Evolutionary conservation across 2,113 vertebrate species (phyloP).

Genomic region (Ranitomeya variabilis): DNA sequence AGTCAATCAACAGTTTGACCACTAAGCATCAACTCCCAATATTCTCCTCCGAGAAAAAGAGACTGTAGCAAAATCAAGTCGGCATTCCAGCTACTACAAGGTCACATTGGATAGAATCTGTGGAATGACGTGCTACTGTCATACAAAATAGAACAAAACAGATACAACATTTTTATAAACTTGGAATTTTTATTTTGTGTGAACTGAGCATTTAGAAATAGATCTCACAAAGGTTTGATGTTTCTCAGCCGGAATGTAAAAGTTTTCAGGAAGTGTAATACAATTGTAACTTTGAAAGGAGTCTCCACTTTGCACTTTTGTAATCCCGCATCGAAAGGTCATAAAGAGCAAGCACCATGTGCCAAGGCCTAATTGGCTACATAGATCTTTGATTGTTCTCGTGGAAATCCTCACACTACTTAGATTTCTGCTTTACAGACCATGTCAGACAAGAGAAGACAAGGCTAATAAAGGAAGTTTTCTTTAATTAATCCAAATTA

Average conservation of each 20-base stretch:
- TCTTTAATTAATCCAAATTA: conserved; percentile 55
- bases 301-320: conserved; percentile 19
- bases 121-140: background rate
- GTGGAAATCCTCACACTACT: conserved; percentile 26
- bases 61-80: no score
- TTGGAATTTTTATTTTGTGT: background rate
- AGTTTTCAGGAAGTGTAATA: conserved; percentile 12
- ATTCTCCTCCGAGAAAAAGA: no score
- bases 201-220: background rate
- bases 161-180: background rate
- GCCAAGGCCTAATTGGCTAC: conserved; percentile 26
- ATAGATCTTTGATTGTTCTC: conserved; percentile 28
- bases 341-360: conserved; percentile 37
- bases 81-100: no score
- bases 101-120: no score
- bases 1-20: no score
- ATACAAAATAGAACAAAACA: background rate
- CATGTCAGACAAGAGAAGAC: conserved; percentile 44
- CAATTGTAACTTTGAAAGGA: conserved; percentile 17
- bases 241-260: background rate
- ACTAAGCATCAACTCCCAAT: no score
- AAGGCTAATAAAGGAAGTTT: conserved; percentile 58
- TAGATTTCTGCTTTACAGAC: conserved; percentile 32
- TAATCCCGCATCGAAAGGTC: background rate
- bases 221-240: background rate